Base-by-base conservation (phyloP, 92 coral and sea anemone species). In the Metridium senile region DNA sequence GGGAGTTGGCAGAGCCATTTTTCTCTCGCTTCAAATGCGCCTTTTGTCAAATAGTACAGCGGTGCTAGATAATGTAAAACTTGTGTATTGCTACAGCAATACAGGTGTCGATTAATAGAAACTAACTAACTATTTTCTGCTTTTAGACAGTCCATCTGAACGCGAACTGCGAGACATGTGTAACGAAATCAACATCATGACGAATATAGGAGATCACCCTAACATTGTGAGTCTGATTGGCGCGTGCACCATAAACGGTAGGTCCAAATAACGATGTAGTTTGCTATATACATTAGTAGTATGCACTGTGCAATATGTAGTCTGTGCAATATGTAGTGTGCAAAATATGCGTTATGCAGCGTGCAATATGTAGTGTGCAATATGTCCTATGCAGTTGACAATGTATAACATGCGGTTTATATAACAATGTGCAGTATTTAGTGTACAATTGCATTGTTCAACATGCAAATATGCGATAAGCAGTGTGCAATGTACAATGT, bases 211-310 rank as follows among this genome's bases (percentile, higher is more conserved):
- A 26, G 78, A 73, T 28, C 78, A 73, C 32, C 78, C 78, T 7
- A 73, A 73, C 68, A 58, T 73, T 22, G 66, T 73, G 31, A 73
- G 78, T 28, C 51, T 73, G 29, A 73, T 73, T 58, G 78, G 78
- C 0, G 78, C 78, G 11, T 73, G 78, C 56, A 73, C 78, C 9
- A 29, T 33, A 7, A 33, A 73, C 20, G 78, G 78, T 73, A 26
- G 43, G 78, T 26, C 33, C 17, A 45, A 45, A 45, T 45, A 45
- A 45, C 52, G n/a, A n/a, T n/a, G n/a, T 8, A 8, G 52, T 17
- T 8, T 17, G 8, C 52, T 45, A 17, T 7, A 7, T 54, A 3
- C 6, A 4, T 3, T 2, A 9, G 23, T 17, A 9, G 61, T 22
- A 22, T 54, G 23, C 26, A 22, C 26, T n/a, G 3, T 9, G 61